phyloP scores from a whole-genome alignment of 2,797 vertebrate genomes.

The Bradypus variegatus region DNA sequence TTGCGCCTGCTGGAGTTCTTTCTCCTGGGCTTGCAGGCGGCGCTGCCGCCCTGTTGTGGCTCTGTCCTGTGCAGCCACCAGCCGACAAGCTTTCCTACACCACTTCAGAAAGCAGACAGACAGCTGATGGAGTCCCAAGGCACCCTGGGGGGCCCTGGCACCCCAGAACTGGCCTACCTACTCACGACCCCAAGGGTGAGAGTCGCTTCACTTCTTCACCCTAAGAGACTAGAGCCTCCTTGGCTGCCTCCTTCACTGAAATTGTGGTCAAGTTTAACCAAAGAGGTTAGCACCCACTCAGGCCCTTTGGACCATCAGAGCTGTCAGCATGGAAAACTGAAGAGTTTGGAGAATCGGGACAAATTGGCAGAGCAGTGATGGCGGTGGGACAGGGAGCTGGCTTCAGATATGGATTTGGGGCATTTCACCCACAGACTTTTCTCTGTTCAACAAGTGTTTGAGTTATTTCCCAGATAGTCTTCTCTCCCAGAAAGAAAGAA shows the following conservation, averaged over 20 bases:
- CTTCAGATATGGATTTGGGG: background rate
- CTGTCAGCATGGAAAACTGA: background rate
- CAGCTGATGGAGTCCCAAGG: background rate
- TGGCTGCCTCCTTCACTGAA: background rate
- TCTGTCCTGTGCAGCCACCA: background rate
- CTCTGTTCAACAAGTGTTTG: background rate
- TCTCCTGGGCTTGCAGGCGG: no score
- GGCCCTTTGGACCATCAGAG: background rate
- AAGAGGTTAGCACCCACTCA: background rate
- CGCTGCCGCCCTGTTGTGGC: background rate
- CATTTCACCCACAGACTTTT: background rate
- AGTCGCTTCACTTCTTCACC: background rate
- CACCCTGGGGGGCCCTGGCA: background rate
- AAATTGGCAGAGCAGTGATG: background rate
- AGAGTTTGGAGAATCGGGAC: background rate
- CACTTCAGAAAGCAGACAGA: background rate
- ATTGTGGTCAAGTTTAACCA: background rate
- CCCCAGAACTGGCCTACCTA: background rate
- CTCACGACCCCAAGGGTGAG: background rate
- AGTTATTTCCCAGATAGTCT: background rate
- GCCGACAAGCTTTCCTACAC: background rate
- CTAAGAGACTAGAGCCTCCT: background rate
- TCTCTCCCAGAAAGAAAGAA: background rate
- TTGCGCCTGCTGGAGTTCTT: no score
- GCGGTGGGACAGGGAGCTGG: background rate